Percentiles rank a stretch among this genome's conserved stretches.
Conservation (phyloP, 2,888 invertebrate genomes). For the Orthonychiurus folsomi region DNA sequence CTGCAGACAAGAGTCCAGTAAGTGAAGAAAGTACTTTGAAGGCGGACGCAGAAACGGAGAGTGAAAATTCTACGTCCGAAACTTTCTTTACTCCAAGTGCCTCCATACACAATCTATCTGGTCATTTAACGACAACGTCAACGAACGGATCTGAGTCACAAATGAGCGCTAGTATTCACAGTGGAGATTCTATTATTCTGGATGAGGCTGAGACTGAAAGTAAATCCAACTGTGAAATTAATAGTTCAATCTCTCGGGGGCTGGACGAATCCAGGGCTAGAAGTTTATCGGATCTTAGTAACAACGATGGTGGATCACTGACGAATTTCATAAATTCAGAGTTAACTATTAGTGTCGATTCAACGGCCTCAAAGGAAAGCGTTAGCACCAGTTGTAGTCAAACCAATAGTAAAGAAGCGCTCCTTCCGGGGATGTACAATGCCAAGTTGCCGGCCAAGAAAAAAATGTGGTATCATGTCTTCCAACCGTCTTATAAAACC, state of each 20-base stretch:
- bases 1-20: neutral
- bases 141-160: slow-evolving; percentile 4
- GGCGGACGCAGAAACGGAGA: neutral
- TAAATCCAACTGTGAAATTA: neutral
- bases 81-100: slow-evolving; percentile 36
- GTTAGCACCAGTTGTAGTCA: slow-evolving; percentile 4
- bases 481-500: slow-evolving; percentile 77
- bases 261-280: slow-evolving; percentile 7
- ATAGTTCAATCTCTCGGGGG: neutral
- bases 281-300: too few relatives aligned
- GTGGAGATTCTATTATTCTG: neutral
- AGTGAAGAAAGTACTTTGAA: neutral
- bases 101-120: slow-evolving; percentile 31
- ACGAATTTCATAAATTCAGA: slow-evolving; percentile 12
- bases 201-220: slow-evolving; percentile 1
- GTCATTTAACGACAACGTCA: neutral
- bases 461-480: slow-evolving; percentile 42
- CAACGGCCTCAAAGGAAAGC: slow-evolving; percentile 17
- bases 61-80: slow-evolving; percentile 14
- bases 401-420: slow-evolving; percentile 14
- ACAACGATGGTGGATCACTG: too few relatives aligned
- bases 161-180: neutral
- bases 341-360: slow-evolving; percentile 13
- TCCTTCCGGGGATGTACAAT: slow-evolving; percentile 14
- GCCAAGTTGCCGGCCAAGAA: slow-evolving; percentile 28